These are phyloP conservation scores for Drosophila fuyamai DNA, from an alignment of 1,140 invertebrate genomes.

Conservation along the genomic window DNA sequence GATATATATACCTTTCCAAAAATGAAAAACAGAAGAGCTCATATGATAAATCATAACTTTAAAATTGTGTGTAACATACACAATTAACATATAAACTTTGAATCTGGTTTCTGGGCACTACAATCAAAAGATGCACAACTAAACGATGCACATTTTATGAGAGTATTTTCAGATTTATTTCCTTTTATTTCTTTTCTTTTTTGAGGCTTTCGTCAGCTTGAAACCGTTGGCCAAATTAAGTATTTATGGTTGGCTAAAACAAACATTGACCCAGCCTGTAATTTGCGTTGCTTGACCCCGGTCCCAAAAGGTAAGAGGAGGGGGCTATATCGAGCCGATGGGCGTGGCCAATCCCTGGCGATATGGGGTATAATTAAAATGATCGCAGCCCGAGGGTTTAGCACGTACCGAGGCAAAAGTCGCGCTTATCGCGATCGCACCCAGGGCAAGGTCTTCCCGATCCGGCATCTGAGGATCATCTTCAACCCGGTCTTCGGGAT, in stretches of 20 bases:
- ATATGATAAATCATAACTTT: no score
- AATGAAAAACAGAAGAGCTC: no score
- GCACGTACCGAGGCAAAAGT: slow-evolving; percentile 80
- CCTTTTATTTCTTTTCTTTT: background rate
- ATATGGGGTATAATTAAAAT: slow-evolving; percentile 72
- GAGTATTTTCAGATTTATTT: slow-evolving; percentile 8
- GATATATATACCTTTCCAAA: no score
- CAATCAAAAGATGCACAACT: no score
- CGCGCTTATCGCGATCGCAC: slow-evolving; percentile 80
- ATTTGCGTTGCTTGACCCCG: slow-evolving; percentile 77
- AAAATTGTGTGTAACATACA: no score
- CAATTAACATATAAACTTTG: no score
- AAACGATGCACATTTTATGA: background rate
- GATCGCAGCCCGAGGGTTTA: slow-evolving; percentile 69
- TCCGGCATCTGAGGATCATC: slow-evolving; percentile 38
- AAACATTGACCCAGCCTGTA: slow-evolving; percentile 75
- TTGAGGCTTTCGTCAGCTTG: slow-evolving; percentile 39
- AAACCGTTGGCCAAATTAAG: slow-evolving; percentile 76
- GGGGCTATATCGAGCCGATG: slow-evolving; percentile 3
- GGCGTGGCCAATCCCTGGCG: slow-evolving; percentile 21
- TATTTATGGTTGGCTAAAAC: slow-evolving; percentile 69
- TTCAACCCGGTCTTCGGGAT: slow-evolving; percentile 1
- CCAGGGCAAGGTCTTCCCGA: slow-evolving; percentile 70
- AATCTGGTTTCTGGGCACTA: no score
- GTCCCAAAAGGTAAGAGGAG: background rate